Conservation (phyloP, 2,888 invertebrate genomes). For the Anarsia innoxiella region DNA sequence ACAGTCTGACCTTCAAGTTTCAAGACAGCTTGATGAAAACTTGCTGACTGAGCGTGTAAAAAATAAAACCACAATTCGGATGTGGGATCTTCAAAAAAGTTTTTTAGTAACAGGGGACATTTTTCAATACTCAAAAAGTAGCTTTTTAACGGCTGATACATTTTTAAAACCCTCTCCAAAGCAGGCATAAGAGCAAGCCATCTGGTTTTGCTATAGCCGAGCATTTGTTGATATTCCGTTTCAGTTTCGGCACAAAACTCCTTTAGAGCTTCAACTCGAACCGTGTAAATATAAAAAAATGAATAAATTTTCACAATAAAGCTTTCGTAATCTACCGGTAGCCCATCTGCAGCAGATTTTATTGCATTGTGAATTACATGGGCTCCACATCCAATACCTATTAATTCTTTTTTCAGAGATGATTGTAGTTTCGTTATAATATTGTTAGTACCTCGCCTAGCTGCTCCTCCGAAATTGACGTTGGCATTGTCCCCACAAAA, state of each 20-base stretch:
- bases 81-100: slow-evolving; percentile 26
- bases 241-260: too few species aligned
- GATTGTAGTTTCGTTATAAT: background rate
- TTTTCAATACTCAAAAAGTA: slow-evolving; percentile 32
- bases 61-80: slow-evolving; percentile 29
- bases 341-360: background rate
- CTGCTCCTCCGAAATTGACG: background rate
- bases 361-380: background rate
- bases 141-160: slow-evolving; percentile 29
- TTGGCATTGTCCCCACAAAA: too few species aligned
- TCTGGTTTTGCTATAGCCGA: too few species aligned
- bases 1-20: slow-evolving; percentile 23
- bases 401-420: background rate
- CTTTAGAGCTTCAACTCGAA: too few species aligned
- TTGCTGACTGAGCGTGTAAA: slow-evolving; percentile 22
- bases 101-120: slow-evolving; percentile 25
- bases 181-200: too few species aligned
- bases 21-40: slow-evolving; percentile 24
- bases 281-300: too few species aligned
- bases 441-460: background rate
- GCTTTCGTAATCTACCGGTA: background rate
- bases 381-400: slow-evolving; percentile 1
- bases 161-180: too few species aligned
- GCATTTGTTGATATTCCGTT: too few species aligned
- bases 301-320: background rate